These are phyloP conservation scores for Clarias macrocephalus DNA, from an alignment of 2,113 vertebrate species.

Conservation along the genomic window DNA sequence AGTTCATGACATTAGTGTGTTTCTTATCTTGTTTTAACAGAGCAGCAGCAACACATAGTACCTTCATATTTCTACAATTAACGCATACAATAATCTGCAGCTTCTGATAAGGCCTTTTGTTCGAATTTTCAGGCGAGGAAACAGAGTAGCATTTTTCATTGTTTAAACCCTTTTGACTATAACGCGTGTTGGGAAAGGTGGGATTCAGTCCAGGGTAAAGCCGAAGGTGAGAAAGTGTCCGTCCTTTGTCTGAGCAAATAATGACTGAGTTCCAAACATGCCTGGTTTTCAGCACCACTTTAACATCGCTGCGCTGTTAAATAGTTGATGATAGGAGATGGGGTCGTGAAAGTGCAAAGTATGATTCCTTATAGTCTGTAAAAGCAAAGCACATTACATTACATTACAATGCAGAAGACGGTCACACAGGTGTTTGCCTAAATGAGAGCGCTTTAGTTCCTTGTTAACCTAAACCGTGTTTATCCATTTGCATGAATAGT, in stretches of 20 bases:
- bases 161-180: conserved; percentile 64
- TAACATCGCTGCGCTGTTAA: conserved; percentile 26
- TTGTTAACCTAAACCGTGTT: not conserved
- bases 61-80: conserved; percentile 75
- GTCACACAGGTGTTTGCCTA: not conserved
- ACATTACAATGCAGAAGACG: not conserved
- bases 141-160: conserved; percentile 74
- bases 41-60: conserved; percentile 66
- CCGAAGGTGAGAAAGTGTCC: conserved; percentile 59
- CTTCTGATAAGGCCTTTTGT: conserved; percentile 76
- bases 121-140: conserved; percentile 71
- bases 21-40: conserved; percentile 82
- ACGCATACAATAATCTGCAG: conserved; percentile 72
- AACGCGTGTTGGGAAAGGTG: conserved; percentile 48
- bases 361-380: conserved; percentile 8
- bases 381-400: not conserved
- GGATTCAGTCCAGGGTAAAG: conserved; percentile 56
- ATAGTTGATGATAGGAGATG: not conserved
- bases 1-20: conserved; percentile 55
- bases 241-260: conserved; percentile 46
- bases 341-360: conserved; percentile 21
- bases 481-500: not conserved
- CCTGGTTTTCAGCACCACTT: conserved; percentile 42
- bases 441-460: not conserved
- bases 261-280: conserved; percentile 21